phyloP scores from a whole-genome alignment of 1,140 invertebrate genomes.

The Zaprionus ghesquierei region DNA sequence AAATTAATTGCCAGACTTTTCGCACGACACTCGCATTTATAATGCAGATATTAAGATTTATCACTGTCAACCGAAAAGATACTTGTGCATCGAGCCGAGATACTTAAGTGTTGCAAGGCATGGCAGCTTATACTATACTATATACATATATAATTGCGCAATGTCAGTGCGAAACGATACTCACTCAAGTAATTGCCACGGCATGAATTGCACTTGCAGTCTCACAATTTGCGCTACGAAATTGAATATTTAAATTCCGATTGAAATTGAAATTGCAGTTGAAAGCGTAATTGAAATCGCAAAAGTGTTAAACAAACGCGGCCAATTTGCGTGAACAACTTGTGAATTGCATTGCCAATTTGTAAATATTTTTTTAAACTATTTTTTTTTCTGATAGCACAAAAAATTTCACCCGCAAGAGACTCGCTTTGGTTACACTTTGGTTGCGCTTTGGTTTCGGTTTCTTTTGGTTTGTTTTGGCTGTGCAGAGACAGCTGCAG shows the following conservation, averaged over 20 bases:
- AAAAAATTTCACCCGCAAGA: constrained; percentile 54
- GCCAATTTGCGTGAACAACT: constrained; percentile 48
- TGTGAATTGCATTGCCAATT: constrained; percentile 51
- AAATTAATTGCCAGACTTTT: constrained; percentile 53
- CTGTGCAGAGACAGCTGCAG: constrained; percentile 22
- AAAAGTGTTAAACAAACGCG: constrained; percentile 56
- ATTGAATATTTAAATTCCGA: constrained; percentile 29
- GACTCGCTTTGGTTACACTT: neutral
- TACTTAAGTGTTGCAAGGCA: constrained; percentile 68
- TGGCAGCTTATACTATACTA: no score
- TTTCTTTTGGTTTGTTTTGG: neutral
- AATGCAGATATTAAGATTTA: constrained; percentile 73
- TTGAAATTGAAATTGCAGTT: constrained; percentile 27
- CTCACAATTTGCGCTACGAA: constrained; percentile 18
- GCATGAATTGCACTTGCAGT: constrained; percentile 68
- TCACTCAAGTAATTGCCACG: constrained; percentile 56
- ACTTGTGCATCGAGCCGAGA: constrained; percentile 47
- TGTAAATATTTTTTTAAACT: constrained; percentile 22
- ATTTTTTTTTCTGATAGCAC: constrained; percentile 4
- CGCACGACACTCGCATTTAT: constrained; percentile 44
- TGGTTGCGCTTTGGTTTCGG: neutral
- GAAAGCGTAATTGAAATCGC: constrained; percentile 25
- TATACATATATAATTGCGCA: constrained; percentile 59
- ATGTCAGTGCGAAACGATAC: constrained; percentile 59
- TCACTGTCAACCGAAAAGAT: constrained; percentile 75